phyloP scores from a whole-genome alignment of 30 jellyfish, hydroid and myxozoan species.

The Pelagia noctiluca region DNA sequence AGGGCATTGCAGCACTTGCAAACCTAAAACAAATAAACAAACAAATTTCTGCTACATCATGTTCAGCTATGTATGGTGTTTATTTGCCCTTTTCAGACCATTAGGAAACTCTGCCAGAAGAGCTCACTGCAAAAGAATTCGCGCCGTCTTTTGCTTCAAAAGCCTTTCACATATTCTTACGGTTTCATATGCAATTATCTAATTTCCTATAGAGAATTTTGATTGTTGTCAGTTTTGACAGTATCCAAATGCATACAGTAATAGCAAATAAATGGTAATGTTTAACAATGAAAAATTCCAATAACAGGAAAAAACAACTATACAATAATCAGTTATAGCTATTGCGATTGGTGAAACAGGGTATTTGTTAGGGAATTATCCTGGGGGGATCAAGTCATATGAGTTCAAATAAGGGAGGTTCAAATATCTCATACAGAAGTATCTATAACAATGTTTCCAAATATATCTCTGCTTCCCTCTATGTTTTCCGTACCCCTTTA shows the following conservation, averaged over 20 bases:
- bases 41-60: no score
- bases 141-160: neutral
- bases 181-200: no score
- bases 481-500: neutral
- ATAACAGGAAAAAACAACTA: no score
- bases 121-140: neutral
- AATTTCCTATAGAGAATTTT: no score
- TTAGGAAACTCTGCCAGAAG: neutral
- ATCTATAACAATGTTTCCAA: neutral
- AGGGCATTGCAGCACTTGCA: conserved; percentile 7
- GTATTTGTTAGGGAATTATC: neutral
- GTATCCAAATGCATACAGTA: neutral
- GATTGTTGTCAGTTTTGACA: neutral
- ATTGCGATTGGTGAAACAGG: neutral
- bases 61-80: neutral
- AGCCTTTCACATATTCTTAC: neutral
- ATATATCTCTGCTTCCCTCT: neutral
- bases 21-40: neutral
- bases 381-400: conserved; percentile 4
- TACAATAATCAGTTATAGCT: no score
- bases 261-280: no score
- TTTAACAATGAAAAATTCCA: no score
- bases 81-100: conserved; percentile 2
- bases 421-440: neutral
- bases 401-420: neutral